Conservation (phyloP, 35 echinoderm and acorn worm genomes). For the Antedon bifida region DNA sequence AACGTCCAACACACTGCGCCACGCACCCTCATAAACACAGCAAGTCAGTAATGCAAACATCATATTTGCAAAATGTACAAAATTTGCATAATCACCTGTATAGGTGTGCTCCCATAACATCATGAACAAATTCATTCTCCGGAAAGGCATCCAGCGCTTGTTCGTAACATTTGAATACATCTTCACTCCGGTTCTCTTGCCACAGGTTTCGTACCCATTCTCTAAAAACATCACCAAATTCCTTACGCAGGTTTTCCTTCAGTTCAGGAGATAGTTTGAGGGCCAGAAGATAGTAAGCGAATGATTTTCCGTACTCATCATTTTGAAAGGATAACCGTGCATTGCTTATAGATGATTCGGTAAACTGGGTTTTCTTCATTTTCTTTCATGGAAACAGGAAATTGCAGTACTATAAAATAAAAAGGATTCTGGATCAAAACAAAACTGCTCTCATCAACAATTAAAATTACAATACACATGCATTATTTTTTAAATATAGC, state of each 20-base stretch:
- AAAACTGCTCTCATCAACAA: too few species aligned
- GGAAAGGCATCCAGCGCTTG: slow-evolving; percentile 18
- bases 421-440: too few species aligned
- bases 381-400: too few species aligned
- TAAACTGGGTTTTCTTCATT: neutral
- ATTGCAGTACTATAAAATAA: too few species aligned
- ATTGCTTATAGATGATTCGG: neutral
- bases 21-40: too few species aligned
- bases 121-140: slow-evolving; percentile 25
- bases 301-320: slow-evolving; percentile 22
- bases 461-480: too few species aligned
- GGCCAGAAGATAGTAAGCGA: slow-evolving; percentile 36
- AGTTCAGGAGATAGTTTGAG: slow-evolving; percentile 11
- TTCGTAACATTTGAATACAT: slow-evolving; percentile 30
- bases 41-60: too few species aligned
- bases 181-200: neutral
- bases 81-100: slow-evolving; percentile 16
- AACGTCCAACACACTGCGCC: too few species aligned
- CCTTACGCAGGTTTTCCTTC: neutral
- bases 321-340: neutral
- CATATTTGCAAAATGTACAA: too few species aligned
- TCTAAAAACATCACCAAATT: slow-evolving; percentile 16
- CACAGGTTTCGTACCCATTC: slow-evolving; percentile 15
- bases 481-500: too few species aligned
- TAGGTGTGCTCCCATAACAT: slow-evolving; percentile 28